phyloP scores from a whole-genome alignment of 2,888 invertebrate species.

The Patella caerulea region DNA sequence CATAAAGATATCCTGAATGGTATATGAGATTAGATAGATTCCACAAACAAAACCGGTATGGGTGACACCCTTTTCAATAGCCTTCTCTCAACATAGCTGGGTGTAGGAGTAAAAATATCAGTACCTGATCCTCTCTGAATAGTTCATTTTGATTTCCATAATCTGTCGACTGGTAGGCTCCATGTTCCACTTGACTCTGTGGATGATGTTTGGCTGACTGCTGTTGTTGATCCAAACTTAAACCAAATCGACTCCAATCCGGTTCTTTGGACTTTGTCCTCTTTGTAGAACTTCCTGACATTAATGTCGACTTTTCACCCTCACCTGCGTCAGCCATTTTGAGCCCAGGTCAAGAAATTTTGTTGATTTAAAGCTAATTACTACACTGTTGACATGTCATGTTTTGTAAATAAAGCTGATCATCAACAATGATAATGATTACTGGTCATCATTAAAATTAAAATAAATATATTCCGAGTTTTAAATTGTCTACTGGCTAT shows the following conservation, averaged over 20 bases:
- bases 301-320: constrained; percentile 38
- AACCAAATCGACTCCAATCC: constrained; percentile 63
- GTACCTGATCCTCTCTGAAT: constrained; percentile 90
- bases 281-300: constrained; percentile 30
- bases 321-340: constrained; percentile 24
- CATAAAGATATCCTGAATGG: too few species aligned
- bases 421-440: too few species aligned
- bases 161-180: constrained; percentile 52
- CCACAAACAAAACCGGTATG: too few species aligned
- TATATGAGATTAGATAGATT: too few species aligned
- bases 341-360: not conserved
- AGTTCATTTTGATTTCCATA: constrained; percentile 83
- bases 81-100: too few species aligned
- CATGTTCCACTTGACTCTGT: constrained; percentile 39
- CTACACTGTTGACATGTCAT: too few species aligned
- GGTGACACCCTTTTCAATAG: too few species aligned
- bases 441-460: too few species aligned
- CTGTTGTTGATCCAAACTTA: constrained; percentile 60
- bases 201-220: constrained; percentile 37
- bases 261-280: constrained; percentile 38
- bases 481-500: too few species aligned
- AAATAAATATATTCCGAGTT: too few species aligned
- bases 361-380: not conserved
- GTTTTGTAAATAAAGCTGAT: too few species aligned
- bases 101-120: too few species aligned